These are phyloP conservation scores for Diadegma fenestrale DNA, from an alignment of 2,888 invertebrate species.

Conservation along the genomic window DNA sequence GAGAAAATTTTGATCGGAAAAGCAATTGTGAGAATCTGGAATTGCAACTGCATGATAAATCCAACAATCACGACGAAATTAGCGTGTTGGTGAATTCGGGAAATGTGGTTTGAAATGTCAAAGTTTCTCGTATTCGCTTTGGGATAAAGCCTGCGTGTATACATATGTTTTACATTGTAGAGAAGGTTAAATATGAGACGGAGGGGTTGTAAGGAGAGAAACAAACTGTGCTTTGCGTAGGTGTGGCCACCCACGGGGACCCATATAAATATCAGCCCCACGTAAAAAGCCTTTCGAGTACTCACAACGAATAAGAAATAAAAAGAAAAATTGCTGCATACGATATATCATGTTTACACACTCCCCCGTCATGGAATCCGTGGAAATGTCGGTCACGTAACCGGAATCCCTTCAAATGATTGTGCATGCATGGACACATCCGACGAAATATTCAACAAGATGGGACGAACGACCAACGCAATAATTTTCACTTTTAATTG, in stretches of 20 bases:
- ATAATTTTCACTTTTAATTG: slow-evolving; percentile 1
- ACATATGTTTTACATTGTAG: background rate
- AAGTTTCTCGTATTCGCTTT: background rate
- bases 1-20: background rate
- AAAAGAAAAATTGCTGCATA: slow-evolving; percentile 14
- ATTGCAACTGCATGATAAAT: background rate
- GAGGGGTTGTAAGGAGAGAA: slow-evolving; percentile 29
- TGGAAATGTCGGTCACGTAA: slow-evolving; percentile 61
- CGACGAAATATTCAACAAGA: slow-evolving; percentile 13
- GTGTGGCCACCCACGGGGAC: slow-evolving; percentile 64
- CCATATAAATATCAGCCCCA: slow-evolving; percentile 50
- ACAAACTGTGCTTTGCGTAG: slow-evolving; percentile 54
- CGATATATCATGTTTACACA: slow-evolving; percentile 29
- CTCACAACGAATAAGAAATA: slow-evolving; percentile 32
- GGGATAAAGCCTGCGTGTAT: background rate
- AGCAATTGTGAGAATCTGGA: background rate
- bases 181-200: slow-evolving; percentile 23
- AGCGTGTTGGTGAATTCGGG: background rate
- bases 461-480: slow-evolving; percentile 2
- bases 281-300: slow-evolving; percentile 53
- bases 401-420: slow-evolving; percentile 73
- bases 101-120: background rate
- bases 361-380: slow-evolving; percentile 44
- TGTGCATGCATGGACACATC: slow-evolving; percentile 28
- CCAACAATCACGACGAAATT: background rate